Evolutionary conservation across 2,888 invertebrate species (phyloP), one percentile per base, ranked within the genome.

Genomic region (Agrochola macilenta): DNA sequence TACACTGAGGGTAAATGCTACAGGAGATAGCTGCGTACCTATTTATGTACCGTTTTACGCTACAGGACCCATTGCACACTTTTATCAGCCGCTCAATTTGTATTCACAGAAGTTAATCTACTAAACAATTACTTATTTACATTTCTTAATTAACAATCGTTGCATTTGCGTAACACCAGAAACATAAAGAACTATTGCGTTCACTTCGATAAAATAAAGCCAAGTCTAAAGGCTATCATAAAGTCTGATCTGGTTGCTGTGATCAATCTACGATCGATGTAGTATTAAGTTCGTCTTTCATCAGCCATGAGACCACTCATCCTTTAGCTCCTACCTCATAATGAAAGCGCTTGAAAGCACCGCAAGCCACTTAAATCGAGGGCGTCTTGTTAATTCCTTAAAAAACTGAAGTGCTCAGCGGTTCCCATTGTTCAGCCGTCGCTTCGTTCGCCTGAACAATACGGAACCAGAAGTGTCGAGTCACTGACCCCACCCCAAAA

Each of bases 341-440:
- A 80, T 76, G 81, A 86, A 74, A 86, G 81, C 75, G 76, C 81
- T 76, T 63, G 60, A 72, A 82, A 86, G 79, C 81, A 71, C 76
- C 76, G 73, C 81, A 84, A 72, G 82, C 86, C 87, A 90, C 91
- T 91, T 84, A 74, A 83, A 80, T 85, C 74, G 78, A 90, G 90
- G 75, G 84, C 75, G 77, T 79, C 89, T 92, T 90, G 88, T 90
- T 91, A 91, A 91, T 91, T 90, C 89, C 85, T 87, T 81, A 89
- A 89, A 89, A 89, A 90, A 89, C 89, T 90, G 82, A 75, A 92
- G 91, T 86, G 86, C 77, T 78, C 70, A 46, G 46, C 46, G 46
- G 46, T 46, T 87, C 79, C 82, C 82, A 89, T 92, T 92, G 90
- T 90, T 88, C 86, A 74, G 81, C 76, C 85, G 85, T 86, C 82